These are phyloP conservation scores for Salminus brasiliensis DNA, from an alignment of 2,113 vertebrate species.

Conservation along the genomic window DNA sequence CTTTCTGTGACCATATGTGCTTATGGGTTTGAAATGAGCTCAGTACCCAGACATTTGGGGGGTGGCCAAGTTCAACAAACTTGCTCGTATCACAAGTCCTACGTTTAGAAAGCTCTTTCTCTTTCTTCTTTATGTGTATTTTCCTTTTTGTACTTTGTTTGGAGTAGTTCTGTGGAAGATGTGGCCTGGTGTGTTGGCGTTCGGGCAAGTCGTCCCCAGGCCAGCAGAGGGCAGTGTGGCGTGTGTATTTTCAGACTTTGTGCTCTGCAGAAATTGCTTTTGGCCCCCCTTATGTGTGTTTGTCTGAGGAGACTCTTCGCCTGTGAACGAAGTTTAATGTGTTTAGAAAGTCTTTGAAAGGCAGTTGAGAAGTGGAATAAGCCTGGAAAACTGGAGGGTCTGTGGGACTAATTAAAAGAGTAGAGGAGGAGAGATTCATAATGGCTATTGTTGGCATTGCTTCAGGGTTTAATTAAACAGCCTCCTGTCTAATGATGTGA, in stretches of 20 bases:
- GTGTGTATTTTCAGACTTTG: neutral
- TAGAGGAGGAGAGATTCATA: slow-evolving; percentile 40
- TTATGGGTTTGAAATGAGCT: slow-evolving; percentile 63
- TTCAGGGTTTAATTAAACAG: slow-evolving; percentile 56
- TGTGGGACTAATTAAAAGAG: slow-evolving; percentile 52
- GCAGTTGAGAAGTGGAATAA: slow-evolving; percentile 15
- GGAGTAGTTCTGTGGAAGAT: slow-evolving; percentile 25
- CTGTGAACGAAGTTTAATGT: slow-evolving; percentile 21
- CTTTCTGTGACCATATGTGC: slow-evolving; percentile 61
- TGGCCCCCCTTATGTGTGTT: neutral
- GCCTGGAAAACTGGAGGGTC: slow-evolving; percentile 11
- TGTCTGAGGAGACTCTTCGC: neutral
- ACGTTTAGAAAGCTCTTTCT: slow-evolving; percentile 53
- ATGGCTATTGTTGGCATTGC: slow-evolving; percentile 57
- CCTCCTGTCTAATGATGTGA: slow-evolving; percentile 48
- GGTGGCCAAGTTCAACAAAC: slow-evolving; percentile 63
- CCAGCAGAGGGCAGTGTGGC: slow-evolving; percentile 17
- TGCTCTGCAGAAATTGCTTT: neutral
- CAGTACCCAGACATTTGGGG: slow-evolving; percentile 52
- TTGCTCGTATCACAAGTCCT: slow-evolving; percentile 58
- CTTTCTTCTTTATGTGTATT: slow-evolving; percentile 21
- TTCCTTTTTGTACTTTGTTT: slow-evolving; percentile 66
- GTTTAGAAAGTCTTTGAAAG: slow-evolving; percentile 32
- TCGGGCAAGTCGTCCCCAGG: neutral
- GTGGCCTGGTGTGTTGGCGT: neutral